Conservation (phyloP, 2,797 vertebrate genomes). For the Melanotaenia boesemani region DNA sequence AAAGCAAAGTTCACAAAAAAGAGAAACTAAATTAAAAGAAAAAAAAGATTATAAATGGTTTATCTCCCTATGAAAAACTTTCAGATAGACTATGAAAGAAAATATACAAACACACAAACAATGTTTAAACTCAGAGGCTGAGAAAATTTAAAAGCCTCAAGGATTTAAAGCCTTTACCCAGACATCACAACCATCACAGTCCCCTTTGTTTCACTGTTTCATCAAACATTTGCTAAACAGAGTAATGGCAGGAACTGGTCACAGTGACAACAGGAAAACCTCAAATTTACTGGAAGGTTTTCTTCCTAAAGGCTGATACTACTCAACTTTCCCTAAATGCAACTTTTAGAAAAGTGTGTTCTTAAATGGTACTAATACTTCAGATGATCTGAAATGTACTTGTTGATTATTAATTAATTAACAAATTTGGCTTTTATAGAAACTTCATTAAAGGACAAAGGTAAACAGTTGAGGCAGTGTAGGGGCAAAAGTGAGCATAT, state of each 20-base stretch:
- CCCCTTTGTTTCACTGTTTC: constrained; percentile 23
- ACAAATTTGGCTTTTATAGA: neutral
- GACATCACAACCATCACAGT: constrained; percentile 13
- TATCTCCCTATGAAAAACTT: neutral
- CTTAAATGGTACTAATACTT: too few species aligned
- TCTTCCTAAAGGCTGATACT: neutral
- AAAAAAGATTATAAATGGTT: neutral
- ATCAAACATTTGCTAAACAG: constrained; percentile 50
- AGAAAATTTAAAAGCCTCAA: neutral
- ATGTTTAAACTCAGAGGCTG: neutral
- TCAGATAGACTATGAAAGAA: too few species aligned
- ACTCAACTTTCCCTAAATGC: neutral
- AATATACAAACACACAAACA: neutral
- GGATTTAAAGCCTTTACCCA: neutral
- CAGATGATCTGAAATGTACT: neutral
- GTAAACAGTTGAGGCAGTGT: too few species aligned
- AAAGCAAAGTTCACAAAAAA: constrained; percentile 3
- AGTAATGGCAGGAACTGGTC: constrained; percentile 8
- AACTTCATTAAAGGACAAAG: too few species aligned
- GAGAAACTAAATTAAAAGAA: constrained; percentile 2
- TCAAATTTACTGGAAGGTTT: constrained; percentile 2
- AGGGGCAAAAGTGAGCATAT: too few species aligned
- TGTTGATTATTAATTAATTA: neutral
- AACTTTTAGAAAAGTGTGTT: neutral
- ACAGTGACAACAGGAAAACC: constrained; percentile 3